Evolutionary conservation across 2,888 invertebrate genomes (phyloP), one percentile per base, ranked within the genome.

Genomic region (Druceiella hillmani): DNA sequence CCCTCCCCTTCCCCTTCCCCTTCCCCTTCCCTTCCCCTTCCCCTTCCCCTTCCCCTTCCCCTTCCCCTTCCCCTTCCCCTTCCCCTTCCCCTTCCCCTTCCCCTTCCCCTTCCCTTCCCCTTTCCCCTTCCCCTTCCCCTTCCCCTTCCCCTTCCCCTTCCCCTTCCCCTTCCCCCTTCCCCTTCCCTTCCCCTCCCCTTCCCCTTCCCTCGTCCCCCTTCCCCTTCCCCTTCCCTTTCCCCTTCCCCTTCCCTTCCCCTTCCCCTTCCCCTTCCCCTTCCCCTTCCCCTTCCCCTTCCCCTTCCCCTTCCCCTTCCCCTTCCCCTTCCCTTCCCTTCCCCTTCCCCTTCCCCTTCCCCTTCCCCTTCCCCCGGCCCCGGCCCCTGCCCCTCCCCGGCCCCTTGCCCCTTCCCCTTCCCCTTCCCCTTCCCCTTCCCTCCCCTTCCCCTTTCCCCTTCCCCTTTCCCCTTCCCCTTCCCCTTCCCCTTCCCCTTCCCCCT

Each of bases 1-100:
- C 68, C 44, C 58, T 57, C 43, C 65, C 63, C 15, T 61, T 57
- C 48, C 58, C 53, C 50, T 26, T 53, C 20, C 42, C 50, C 43
- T 38, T 44, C 13, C 62, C 64, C 32, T 62, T 61, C 44, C 41
- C 58, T 20, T 64, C 62, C 34, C 50, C 12, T 61, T 43, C 54
- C 48, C 58, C 47, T 75, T 67, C 56, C 85, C 81, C 55, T 89
- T 65, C 55, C 87, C 84, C 62, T 79, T 86, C 48, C 81, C 64
- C 55, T 85, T 87, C 48, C 72, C 64, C 61, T 86, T 83, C 51
- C 85, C 66, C 13, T 15, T 9, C 9, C 13, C 4, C 15, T 13
- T 6, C 7, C 14, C 44, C 37, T 22, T 48, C 55, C 27, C 10
- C 5, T 10, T 11, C 12, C 10, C 4, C 10, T 27, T 27, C 10